Evolutionary conservation across 1,140 invertebrate species (phyloP).

Genomic region (Eueides isabella): DNA sequence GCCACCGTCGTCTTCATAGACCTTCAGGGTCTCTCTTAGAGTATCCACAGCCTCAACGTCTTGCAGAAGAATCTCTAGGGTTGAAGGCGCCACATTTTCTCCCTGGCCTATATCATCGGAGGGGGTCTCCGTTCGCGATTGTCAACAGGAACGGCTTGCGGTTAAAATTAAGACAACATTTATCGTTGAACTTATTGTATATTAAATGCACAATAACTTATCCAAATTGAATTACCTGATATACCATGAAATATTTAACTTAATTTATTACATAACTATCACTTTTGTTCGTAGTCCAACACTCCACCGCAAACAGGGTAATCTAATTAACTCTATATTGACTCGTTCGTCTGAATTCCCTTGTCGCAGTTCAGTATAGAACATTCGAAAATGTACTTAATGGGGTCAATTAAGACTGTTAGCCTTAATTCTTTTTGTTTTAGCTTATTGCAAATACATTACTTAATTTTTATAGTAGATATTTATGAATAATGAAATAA

Average conservation of each 20-base stretch:
- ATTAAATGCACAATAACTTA: background rate
- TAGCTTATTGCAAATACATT: background rate
- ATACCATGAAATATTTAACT: constrained; percentile 16
- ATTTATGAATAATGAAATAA: background rate
- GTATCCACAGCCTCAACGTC: too few species aligned
- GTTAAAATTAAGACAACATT: background rate
- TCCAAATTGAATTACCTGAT: background rate
- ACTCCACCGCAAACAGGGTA: constrained; percentile 21
- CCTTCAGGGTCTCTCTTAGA: too few species aligned
- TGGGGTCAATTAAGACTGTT: constrained; percentile 2
- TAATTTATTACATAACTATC: constrained; percentile 21
- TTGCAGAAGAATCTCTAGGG: too few species aligned
- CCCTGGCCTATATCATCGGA: too few species aligned
- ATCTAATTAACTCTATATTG: constrained; percentile 31
- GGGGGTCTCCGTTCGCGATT: too few species aligned
- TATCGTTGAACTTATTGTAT: background rate
- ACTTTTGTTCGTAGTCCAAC: constrained; percentile 23
- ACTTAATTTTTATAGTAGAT: background rate
- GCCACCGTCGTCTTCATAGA: too few species aligned
- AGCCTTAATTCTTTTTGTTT: background rate
- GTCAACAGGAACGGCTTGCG: too few species aligned
- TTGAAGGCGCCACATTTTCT: too few species aligned
- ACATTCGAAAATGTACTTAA: constrained; percentile 12
- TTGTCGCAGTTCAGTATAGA: constrained; percentile 19
- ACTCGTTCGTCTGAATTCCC: constrained; percentile 25